These are phyloP conservation scores for Monodelphis domestica DNA, from an alignment of 2,797 vertebrate species.

Conservation along the genomic window DNA sequence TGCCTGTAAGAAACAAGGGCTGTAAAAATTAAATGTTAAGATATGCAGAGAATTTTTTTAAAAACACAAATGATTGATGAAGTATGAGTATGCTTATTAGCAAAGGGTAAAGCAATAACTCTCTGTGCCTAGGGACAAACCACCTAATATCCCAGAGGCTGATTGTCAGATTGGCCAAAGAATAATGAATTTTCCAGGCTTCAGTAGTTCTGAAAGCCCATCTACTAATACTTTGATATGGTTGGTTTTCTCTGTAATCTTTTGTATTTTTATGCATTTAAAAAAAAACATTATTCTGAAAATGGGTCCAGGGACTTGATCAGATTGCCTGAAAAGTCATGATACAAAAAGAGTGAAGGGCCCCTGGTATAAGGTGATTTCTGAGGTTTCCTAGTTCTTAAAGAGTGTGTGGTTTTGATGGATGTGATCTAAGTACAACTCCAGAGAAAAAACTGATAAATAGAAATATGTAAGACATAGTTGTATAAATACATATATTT, in stretches of 20 bases:
- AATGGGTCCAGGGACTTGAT: background rate
- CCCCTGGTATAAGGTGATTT: background rate
- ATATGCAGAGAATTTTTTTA: background rate
- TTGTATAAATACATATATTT: no score
- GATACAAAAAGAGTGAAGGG: background rate
- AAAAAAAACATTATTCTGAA: background rate
- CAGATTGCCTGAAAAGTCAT: background rate
- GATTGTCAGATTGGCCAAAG: background rate
- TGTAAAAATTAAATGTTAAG: background rate
- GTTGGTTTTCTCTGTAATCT: background rate
- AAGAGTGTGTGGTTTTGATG: background rate
- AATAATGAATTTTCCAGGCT: background rate
- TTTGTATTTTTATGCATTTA: background rate
- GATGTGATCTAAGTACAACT: background rate
- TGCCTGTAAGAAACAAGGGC: background rate
- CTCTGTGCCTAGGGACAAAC: background rate
- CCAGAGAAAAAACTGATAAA: no score
- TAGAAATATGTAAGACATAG: no score
- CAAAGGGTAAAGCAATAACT: background rate
- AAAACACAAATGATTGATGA: background rate
- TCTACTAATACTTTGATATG: background rate
- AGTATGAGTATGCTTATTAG: background rate
- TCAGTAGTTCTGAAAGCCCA: background rate
- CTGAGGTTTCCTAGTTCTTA: background rate
- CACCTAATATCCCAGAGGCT: background rate